phyloP scores from a whole-genome alignment of 2,797 vertebrate species.

The Ctenopoma kingsleyae region DNA sequence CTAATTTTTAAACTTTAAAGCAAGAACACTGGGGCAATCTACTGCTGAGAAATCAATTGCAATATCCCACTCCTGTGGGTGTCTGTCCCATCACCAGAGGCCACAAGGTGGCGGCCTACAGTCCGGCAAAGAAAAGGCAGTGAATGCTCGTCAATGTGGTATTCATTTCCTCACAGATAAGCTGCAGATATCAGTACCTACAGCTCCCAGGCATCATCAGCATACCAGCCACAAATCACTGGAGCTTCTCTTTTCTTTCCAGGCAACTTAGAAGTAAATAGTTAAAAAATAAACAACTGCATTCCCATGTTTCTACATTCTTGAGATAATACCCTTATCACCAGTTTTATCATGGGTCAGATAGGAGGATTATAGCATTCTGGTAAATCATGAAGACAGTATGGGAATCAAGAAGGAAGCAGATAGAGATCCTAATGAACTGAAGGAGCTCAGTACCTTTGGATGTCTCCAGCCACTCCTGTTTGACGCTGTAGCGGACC shows the following conservation, averaged over 20 bases:
- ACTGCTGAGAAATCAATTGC: slow-evolving; percentile 13
- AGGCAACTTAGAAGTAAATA: slow-evolving; percentile 78
- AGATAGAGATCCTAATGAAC: slow-evolving; percentile 18
- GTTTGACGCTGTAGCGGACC: slow-evolving; percentile 98
- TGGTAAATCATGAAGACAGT: slow-evolving; percentile 66
- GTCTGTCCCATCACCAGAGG: neutral
- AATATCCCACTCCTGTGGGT: slow-evolving; percentile 28
- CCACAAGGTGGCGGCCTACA: slow-evolving; percentile 61
- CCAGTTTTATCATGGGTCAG: slow-evolving; percentile 59
- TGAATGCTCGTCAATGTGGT: slow-evolving; percentile 49
- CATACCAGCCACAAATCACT: slow-evolving; percentile 77
- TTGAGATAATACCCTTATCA: slow-evolving; percentile 79
- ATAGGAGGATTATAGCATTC: slow-evolving; percentile 68
- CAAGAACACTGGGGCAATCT: neutral
- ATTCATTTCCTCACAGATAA: slow-evolving; percentile 78
- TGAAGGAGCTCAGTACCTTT: slow-evolving; percentile 85
- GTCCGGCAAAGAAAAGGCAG: slow-evolving; percentile 17
- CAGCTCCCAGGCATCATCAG: slow-evolving; percentile 79
- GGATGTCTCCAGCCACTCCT: slow-evolving; percentile 97
- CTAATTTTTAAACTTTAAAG: slow-evolving; percentile 4
- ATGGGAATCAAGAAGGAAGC: slow-evolving; percentile 41
- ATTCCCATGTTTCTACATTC: slow-evolving; percentile 79
- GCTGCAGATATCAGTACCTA: slow-evolving; percentile 74
- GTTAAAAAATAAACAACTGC: slow-evolving; percentile 75
- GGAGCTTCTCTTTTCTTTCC: slow-evolving; percentile 73